Evolutionary conservation across 2,797 vertebrate species (phyloP), one percentile per base, ranked within the genome.

Genomic region (Ctenopoma kingsleyae): DNA sequence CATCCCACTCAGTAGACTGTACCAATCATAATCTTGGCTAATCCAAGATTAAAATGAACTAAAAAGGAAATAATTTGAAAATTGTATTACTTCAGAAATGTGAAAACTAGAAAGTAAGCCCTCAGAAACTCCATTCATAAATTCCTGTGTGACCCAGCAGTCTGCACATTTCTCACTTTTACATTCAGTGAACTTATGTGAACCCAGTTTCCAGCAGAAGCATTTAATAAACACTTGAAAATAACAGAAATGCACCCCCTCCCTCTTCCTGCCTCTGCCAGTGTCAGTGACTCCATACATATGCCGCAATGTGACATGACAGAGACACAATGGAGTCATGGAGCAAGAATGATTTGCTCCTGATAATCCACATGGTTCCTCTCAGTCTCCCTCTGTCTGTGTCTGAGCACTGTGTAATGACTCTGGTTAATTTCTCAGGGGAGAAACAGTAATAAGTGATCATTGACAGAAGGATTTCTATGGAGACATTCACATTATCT

Each of bases 391-490:
- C 48, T 30, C 50, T 55, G 67, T 48, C 57, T 58, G 35, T 62
- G 65, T 77, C 64, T 82, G 74, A 83, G 67, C 40, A 11, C 71
- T 68, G 53, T 81, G 79, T 85, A 86, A 86, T 83, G 88, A 82
- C 84, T 84, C 66, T 50, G 71, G 25, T 88, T 90, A 86, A 91
- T 91, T 90, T 90, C 90, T 89, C 90, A 53, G 61, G 84, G 84
- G 87, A 83, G 64, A 69, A 54, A 70, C 50, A 16, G 72, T 87
- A 82, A 90, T 88, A 89, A 89, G 84, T 87, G 85, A 87, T 91
- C 88, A 87, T 73, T 86, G 87, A 87, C 88, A 86, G 81, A 87
- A 77, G 67, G 67, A 83, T 86, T 87, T 80, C 79, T 85, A 51
- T 78, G 64, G 78, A 88, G 81, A 82, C 55, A 1, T 51, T 76